Base-by-base conservation (phyloP, 2,888 invertebrate species). In the Habrosyne pyritoides region DNA sequence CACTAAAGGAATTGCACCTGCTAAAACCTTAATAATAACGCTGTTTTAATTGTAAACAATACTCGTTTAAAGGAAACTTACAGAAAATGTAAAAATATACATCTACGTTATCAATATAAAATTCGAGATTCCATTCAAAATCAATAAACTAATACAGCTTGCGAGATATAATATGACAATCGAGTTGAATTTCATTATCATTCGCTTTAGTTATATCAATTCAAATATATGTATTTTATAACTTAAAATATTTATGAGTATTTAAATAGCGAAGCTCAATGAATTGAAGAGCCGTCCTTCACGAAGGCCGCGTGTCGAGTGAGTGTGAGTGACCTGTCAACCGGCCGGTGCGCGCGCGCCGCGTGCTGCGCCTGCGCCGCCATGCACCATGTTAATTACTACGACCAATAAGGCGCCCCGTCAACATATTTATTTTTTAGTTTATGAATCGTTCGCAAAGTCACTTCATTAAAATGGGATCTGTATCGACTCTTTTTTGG, bases 301-400 rank as follows among this genome's bases (percentile, higher is more conserved):
- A 67, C 69, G 83, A 88, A 88, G 88, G 89, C 86, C 88, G 85
- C 79, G 72, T 70, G 77, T 67, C 59, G 69, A 73, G 64, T 66
- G 73, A 67, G 81, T 83, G 89, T 87, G 87, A 89, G 81, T 87
- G 89, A 89, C 89, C 87, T 78, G 81, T 81, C 83, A 78, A 64
- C 66, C 57, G 67, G 61, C 52, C 63, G 59, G 71, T 57, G 66
- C 65, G 69, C 73, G 72, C 66, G 69, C 65, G 67, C 69, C 75
- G 64, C 75, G 73, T 67, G 71, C 67, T 71, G 78, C 81, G 72
- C 78, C 73, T 73, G 79, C 80, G 75, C 75, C 80, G 75, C 75
- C 77, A 61, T 75, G 76, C 79, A 81, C 86, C 84, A 84, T 83
- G 81, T 86, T 89, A 91, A 91, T 91, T 91, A 89, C 87, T 79